Percentiles rank a stretch among this genome's conserved stretches.
Evolutionary conservation across 2,888 invertebrate species (phyloP).

Genomic region (Petrolisthes manimaculis): DNA sequence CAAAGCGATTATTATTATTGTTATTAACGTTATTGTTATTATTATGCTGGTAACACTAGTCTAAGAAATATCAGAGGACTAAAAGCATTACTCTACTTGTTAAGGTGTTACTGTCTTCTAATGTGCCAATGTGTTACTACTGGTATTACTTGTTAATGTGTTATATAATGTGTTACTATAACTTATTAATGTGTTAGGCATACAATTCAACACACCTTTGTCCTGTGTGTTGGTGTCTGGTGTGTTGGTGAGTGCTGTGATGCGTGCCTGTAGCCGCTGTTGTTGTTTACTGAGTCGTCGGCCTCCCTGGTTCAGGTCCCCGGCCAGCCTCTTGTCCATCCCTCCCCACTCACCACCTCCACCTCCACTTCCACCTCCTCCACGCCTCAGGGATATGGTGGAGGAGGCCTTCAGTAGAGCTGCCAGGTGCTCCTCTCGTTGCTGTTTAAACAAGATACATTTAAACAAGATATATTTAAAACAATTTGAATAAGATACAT

Average conservation of each 20-base stretch:
- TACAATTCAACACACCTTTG: conserved; percentile 34
- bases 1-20: too few relatives aligned
- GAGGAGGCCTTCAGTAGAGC: conserved; percentile 63
- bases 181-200: too few relatives aligned
- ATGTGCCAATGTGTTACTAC: too few relatives aligned
- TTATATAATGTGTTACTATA: too few relatives aligned
- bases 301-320: conserved; percentile 14
- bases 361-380: conserved; percentile 37
- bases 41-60: too few relatives aligned
- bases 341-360: background rate
- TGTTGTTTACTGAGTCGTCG: conserved; percentile 59
- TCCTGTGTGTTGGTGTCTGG: conserved; percentile 50
- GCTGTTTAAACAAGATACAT: conserved; percentile 21
- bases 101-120: too few relatives aligned
- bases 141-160: too few relatives aligned
- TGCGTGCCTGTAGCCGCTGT: conserved; percentile 49
- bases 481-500: too few relatives aligned
- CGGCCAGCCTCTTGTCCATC: background rate
- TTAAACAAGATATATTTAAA: too few relatives aligned
- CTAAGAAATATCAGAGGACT: too few relatives aligned
- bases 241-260: conserved; percentile 46
- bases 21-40: too few relatives aligned
- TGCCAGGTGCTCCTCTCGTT: conserved; percentile 59
- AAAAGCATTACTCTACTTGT: too few relatives aligned
- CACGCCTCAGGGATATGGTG: conserved; percentile 46